Conservation (phyloP, 2,888 invertebrate species). For the Callyntrura sp. region DNA sequence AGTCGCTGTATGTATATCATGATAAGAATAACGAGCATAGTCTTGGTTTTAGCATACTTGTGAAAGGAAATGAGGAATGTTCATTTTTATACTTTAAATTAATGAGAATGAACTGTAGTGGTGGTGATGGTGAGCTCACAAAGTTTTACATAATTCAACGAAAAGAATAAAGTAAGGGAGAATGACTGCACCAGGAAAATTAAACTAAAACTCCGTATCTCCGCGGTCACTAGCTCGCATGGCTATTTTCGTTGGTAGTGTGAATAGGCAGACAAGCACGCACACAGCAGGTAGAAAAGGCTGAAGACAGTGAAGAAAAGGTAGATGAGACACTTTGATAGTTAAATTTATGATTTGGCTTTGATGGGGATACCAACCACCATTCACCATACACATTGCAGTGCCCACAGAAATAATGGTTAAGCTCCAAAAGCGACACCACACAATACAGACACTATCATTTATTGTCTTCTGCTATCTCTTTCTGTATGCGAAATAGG, state of each 20-base stretch:
- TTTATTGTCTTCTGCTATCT: constrained; percentile 48
- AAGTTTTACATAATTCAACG: neutral
- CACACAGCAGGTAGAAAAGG: constrained; percentile 70
- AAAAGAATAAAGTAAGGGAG: neutral
- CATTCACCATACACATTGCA: too few species aligned
- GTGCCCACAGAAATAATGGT: too few species aligned
- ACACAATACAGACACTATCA: neutral
- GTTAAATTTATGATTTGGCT: constrained; percentile 77
- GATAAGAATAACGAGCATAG: too few species aligned
- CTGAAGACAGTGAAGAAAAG: constrained; percentile 62
- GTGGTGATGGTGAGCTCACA: neutral
- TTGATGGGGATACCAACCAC: constrained; percentile 70
- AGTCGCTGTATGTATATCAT: too few species aligned
- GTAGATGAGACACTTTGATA: constrained; percentile 78
- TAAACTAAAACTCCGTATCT: neutral
- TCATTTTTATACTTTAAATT: neutral
- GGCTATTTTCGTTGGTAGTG: constrained; percentile 34
- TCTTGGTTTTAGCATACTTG: neutral
- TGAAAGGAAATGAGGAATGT: too few species aligned
- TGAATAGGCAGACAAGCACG: constrained; percentile 22
- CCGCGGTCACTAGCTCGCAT: constrained; percentile 9
- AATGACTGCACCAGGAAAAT: too few species aligned
- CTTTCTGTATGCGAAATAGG: constrained; percentile 56
- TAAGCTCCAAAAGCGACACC: too few species aligned
- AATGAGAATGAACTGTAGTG: neutral